These are phyloP conservation scores for Smutsia gigantea DNA, from an alignment of 2,797 vertebrate species.

Conservation along the genomic window DNA sequence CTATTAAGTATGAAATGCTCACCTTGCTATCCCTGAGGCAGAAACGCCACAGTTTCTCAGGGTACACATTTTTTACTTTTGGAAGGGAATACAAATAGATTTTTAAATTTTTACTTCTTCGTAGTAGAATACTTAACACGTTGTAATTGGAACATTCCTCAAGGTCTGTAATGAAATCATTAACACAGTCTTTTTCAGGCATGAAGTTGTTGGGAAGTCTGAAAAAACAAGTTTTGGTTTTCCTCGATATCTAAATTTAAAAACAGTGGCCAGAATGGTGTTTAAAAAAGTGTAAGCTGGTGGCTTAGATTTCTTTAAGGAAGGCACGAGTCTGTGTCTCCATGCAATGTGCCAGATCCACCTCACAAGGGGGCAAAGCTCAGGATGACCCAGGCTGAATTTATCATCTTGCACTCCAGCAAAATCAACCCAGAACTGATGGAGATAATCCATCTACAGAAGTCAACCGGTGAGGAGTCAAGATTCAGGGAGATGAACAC, in stretches of 20 bases:
- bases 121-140: neutral
- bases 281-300: neutral
- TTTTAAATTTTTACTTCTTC: neutral
- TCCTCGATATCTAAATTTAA: neutral
- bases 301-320: neutral
- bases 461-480: neutral
- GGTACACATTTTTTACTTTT: neutral
- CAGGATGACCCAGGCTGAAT: neutral
- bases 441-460: neutral
- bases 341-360: accelerated
- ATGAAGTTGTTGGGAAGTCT: neutral
- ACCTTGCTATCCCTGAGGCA: neutral
- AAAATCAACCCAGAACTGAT: neutral
- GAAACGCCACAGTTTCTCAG: neutral
- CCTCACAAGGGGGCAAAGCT: neutral
- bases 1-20: slow-evolving; percentile 19
- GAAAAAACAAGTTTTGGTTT: neutral
- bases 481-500: neutral
- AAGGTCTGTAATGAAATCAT: neutral
- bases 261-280: neutral
- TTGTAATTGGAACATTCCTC: neutral
- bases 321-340: accelerated
- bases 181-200: neutral
- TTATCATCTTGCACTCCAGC: neutral
- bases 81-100: neutral